Conservation (phyloP, 2,113 vertebrate genomes). For the Rhagologus leucostigma region DNA sequence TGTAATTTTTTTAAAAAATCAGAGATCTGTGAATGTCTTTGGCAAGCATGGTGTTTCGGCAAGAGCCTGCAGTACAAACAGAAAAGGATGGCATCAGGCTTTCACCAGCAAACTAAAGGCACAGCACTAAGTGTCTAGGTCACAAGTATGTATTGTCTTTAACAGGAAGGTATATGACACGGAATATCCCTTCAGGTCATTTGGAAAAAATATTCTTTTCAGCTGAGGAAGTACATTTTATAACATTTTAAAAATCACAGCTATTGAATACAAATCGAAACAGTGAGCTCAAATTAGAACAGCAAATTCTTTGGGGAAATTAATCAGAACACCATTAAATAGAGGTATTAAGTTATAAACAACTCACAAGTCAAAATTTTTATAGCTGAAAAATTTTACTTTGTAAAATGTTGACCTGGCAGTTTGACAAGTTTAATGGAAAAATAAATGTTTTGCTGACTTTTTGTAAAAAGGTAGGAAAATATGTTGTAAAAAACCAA, state of each 20-base stretch:
- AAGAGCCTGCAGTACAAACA: neutral
- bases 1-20: neutral
- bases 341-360: neutral
- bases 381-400: neutral
- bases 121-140: neutral
- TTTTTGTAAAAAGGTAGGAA: neutral
- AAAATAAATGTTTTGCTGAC: neutral
- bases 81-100: neutral
- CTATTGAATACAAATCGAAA: neutral
- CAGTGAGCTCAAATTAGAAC: neutral
- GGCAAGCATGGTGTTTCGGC: neutral
- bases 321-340: neutral
- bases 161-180: neutral
- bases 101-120: neutral
- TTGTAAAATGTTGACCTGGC: neutral
- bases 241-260: neutral
- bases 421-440: neutral
- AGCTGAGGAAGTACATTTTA: neutral
- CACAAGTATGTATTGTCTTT: neutral
- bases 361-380: neutral
- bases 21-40: conserved; percentile 32
- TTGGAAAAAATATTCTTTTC: neutral
- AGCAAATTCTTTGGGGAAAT: neutral
- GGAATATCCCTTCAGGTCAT: neutral
- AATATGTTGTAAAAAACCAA: neutral